These are phyloP conservation scores for Lepus timidus DNA, from an alignment of 2,113 vertebrate species.

Conservation along the genomic window DNA sequence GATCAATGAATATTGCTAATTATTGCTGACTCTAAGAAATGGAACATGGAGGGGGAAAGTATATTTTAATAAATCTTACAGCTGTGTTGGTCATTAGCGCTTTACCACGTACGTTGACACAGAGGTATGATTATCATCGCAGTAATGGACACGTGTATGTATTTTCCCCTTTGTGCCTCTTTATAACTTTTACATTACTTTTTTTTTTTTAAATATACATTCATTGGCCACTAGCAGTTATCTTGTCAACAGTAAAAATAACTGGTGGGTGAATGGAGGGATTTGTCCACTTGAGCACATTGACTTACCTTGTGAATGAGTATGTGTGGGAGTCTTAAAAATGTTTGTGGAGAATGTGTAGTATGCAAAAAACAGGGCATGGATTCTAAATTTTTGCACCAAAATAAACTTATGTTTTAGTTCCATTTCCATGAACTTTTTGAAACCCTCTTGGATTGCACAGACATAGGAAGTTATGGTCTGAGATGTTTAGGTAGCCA, in stretches of 20 bases:
- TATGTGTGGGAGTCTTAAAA: no score
- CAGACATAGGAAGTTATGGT: not conserved
- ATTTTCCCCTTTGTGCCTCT: slow-evolving; percentile 28
- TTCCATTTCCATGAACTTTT: no score
- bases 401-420: no score
- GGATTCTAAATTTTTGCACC: no score
- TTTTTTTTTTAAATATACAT: not conserved
- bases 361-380: no score
- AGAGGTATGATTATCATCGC: not conserved
- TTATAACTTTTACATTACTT: not conserved
- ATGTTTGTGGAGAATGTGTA: no score
- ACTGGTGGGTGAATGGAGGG: not conserved
- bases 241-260: not conserved
- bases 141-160: not conserved
- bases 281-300: not conserved
- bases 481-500: not conserved
- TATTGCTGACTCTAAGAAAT: slow-evolving; percentile 22
- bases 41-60: not conserved
- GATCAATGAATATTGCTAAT: not conserved
- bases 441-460: no score
- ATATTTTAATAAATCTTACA: not conserved
- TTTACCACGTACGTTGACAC: not conserved
- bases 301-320: not conserved
- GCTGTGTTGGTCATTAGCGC: not conserved
- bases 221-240: not conserved